phyloP scores from a whole-genome alignment of 1,140 invertebrate genomes.

The Anastatus disparis region DNA sequence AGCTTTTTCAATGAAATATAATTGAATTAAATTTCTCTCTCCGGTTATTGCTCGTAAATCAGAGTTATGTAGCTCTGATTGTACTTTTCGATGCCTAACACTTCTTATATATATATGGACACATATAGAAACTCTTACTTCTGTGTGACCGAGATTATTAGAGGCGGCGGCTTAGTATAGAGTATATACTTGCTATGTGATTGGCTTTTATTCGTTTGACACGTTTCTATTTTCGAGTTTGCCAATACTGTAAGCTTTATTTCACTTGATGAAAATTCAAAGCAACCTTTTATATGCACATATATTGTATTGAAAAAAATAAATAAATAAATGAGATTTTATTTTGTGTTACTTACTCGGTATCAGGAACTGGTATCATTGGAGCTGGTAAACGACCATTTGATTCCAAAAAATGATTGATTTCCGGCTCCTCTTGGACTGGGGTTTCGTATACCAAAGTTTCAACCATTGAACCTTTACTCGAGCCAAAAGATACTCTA shows the following conservation, averaged over 20 bases:
- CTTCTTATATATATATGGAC: no score
- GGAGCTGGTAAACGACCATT: constrained; percentile 69
- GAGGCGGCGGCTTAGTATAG: background rate
- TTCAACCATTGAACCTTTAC: constrained; percentile 94
- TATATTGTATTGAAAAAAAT: no score
- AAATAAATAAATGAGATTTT: no score
- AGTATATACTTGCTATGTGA: no score
- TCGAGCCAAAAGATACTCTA: constrained; percentile 92
- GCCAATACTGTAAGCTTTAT: no score
- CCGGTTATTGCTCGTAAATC: constrained; percentile 13
- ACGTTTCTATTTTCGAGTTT: constrained; percentile 9
- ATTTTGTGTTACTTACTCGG: constrained; percentile 57
- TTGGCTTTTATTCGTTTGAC: constrained; percentile 2
- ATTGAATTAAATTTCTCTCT: background rate
- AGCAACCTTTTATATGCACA: no score
- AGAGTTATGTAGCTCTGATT: background rate
- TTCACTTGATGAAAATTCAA: no score
- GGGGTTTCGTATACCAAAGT: constrained; percentile 89
- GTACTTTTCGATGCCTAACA: no score
- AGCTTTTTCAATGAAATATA: no score
- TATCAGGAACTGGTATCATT: constrained; percentile 62
- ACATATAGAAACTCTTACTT: no score
- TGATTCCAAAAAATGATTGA: constrained; percentile 76
- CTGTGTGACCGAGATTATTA: constrained; percentile 11
- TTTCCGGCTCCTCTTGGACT: constrained; percentile 75